A percentile compares a stretch with the other conserved stretches of the same genome.
Evolutionary conservation across 2,888 invertebrate species (phyloP).

Genomic region (Thymelicus sylvestris): DNA sequence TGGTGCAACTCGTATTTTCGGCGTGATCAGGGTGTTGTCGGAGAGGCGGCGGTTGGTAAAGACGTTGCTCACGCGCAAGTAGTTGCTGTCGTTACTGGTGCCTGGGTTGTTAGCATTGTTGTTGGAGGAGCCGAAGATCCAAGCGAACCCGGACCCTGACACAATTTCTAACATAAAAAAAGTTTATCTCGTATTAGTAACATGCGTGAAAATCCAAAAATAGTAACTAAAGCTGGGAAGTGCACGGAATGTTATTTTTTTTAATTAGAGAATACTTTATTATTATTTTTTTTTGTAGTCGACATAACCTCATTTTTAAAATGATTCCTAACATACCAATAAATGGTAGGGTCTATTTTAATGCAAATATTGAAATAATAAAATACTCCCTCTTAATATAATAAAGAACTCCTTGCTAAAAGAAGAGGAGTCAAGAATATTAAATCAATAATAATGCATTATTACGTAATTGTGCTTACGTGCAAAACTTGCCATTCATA

Average conservation of each 20-base stretch:
- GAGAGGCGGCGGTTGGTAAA: conserved; percentile 95
- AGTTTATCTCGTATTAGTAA: conserved; percentile 3
- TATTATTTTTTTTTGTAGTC: neutral
- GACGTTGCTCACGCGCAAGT: conserved; percentile 92
- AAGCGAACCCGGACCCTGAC: conserved; percentile 85
- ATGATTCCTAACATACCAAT: too few relatives aligned
- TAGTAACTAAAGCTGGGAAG: neutral
- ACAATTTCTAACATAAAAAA: conserved; percentile 34
- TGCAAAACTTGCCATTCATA: too few relatives aligned
- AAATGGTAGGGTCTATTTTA: too few relatives aligned
- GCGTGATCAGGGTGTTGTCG: conserved; percentile 96
- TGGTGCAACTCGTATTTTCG: conserved; percentile 94
- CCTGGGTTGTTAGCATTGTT: conserved; percentile 76
- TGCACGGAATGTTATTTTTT: neutral
- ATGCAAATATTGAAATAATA: too few relatives aligned
- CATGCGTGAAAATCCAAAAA: conserved; percentile 14
- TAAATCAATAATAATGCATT: too few relatives aligned
- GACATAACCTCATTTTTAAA: too few relatives aligned
- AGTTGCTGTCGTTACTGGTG: conserved; percentile 92
- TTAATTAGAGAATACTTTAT: neutral
- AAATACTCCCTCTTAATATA: too few relatives aligned
- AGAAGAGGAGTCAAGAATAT: too few relatives aligned
- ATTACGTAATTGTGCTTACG: too few relatives aligned
- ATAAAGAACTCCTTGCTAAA: too few relatives aligned
- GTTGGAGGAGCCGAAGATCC: conserved; percentile 92